These are phyloP conservation scores for Muricea muricata DNA, from an alignment of 92 coral and sea anemone species.

Conservation along the genomic window DNA sequence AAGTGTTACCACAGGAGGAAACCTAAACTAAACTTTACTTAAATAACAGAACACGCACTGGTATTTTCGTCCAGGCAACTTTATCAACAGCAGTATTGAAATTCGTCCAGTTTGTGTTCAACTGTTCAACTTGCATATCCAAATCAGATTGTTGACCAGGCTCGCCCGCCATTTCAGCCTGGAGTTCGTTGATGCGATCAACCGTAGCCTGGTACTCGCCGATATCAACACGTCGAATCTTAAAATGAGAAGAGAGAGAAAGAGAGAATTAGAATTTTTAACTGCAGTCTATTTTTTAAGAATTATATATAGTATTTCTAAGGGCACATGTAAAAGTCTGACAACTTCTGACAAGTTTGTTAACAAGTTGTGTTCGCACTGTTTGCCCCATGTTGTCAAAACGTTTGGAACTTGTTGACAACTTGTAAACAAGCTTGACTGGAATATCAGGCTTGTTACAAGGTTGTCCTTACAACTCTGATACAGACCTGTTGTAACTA, in stretches of 20 bases:
- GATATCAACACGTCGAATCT: constrained; percentile 24
- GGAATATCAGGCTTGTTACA: no score
- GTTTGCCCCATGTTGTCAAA: no score
- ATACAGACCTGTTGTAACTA: no score
- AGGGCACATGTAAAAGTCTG: no score
- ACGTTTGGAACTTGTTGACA: no score
- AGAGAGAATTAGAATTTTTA: not conserved
- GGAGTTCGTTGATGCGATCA: constrained; percentile 30
- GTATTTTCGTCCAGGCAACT: constrained; percentile 40
- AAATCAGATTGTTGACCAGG: constrained; percentile 4
- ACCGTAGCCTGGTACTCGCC: constrained; percentile 11
- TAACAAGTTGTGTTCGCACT: no score
- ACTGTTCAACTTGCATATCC: constrained; percentile 12
- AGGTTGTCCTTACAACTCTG: no score
- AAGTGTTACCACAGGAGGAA: no score
- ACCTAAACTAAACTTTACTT: not conserved
- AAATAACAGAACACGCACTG: not conserved
- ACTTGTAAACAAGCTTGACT: no score
- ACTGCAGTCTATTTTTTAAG: no score
- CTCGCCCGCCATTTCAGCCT: not conserved
- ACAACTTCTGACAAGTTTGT: no score
- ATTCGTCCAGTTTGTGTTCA: constrained; percentile 15
- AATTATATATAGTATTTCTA: no score
- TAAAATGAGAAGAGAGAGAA: not conserved
- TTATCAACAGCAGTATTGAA: constrained; percentile 9